Evolutionary conservation across 2,888 invertebrate species (phyloP).

Genomic region (Gymnosoma rotundatum): DNA sequence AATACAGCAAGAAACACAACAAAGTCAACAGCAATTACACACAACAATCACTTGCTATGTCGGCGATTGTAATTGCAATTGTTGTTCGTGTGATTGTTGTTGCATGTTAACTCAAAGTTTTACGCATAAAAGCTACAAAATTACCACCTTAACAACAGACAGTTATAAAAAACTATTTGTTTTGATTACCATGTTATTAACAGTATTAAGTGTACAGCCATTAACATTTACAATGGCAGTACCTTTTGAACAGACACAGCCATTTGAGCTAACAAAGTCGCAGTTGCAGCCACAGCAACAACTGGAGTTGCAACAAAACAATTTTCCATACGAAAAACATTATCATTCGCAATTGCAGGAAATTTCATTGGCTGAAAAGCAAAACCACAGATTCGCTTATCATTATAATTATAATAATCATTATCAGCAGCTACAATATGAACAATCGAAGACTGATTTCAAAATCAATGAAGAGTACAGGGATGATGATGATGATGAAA

Average conservation of each 20-base stretch:
- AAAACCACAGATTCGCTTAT: slow-evolving; percentile 18
- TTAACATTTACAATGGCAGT: slow-evolving; percentile 67
- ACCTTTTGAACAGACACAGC: slow-evolving; percentile 45
- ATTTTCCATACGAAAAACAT: slow-evolving; percentile 25
- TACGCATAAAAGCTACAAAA: slow-evolving; percentile 66
- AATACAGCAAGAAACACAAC: slow-evolving; percentile 48
- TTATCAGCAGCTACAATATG: slow-evolving; percentile 16
- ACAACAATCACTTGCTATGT: slow-evolving; percentile 41
- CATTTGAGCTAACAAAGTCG: slow-evolving; percentile 6
- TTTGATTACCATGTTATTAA: slow-evolving; percentile 72
- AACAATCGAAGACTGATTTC: slow-evolving; percentile 54
- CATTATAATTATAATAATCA: slow-evolving; percentile 35
- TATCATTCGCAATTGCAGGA: slow-evolving; percentile 15
- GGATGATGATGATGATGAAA: slow-evolving; percentile 8
- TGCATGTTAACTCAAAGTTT: slow-evolving; percentile 62
- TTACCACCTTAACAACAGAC: slow-evolving; percentile 65
- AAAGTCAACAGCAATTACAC: slow-evolving; percentile 58
- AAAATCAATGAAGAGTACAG: not conserved
- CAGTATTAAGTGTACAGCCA: slow-evolving; percentile 68
- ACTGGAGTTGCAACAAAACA: slow-evolving; percentile 47
- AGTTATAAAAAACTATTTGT: slow-evolving; percentile 66
- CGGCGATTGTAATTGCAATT: slow-evolving; percentile 35
- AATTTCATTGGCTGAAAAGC: slow-evolving; percentile 44
- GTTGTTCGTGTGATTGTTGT: slow-evolving; percentile 25
- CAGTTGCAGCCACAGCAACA: slow-evolving; percentile 36